phyloP scores from a whole-genome alignment of 92 coral and sea anemone genomes.

The Metridium senile region DNA sequence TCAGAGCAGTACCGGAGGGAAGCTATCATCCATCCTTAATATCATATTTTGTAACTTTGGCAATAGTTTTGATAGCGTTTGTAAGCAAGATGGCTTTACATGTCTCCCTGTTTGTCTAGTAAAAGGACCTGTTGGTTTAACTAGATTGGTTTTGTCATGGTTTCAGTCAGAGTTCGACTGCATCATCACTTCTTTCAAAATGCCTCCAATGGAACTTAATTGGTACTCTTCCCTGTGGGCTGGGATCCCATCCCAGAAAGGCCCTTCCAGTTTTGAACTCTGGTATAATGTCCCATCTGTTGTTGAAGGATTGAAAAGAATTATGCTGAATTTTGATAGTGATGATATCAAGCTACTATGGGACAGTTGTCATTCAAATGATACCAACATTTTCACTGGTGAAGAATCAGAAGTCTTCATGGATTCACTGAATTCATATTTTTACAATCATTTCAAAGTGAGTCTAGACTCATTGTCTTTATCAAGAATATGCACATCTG shows the following conservation, averaged over 20 bases:
- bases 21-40: conserved; percentile 39
- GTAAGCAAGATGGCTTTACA: conserved; percentile 37
- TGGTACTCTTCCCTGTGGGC: conserved; percentile 95
- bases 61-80: conserved; percentile 40
- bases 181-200: conserved; percentile 62
- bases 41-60: conserved; percentile 73
- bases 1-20: neutral
- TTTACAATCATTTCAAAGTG: conserved; percentile 90
- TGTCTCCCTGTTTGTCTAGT: conserved; percentile 83
- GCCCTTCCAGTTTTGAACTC: conserved; percentile 61
- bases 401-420: conserved; percentile 75
- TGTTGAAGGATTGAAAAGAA: conserved; percentile 63
- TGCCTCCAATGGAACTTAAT: conserved; percentile 79
- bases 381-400: conserved; percentile 73
- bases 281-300: conserved; percentile 66
- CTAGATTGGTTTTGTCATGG: conserved; percentile 61
- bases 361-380: conserved; percentile 59
- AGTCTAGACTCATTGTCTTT: conserved; percentile 64
- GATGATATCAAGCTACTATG: conserved; percentile 77
- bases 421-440: conserved; percentile 77
- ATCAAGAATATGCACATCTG: conserved; percentile 71
- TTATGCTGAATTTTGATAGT: conserved; percentile 64
- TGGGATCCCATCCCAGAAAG: conserved; percentile 51
- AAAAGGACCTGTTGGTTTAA: conserved; percentile 68
- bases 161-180: conserved; percentile 83